These are phyloP conservation scores for Clarias macrocephalus DNA, from an alignment of 2,113 vertebrate genomes.

Conservation along the genomic window DNA sequence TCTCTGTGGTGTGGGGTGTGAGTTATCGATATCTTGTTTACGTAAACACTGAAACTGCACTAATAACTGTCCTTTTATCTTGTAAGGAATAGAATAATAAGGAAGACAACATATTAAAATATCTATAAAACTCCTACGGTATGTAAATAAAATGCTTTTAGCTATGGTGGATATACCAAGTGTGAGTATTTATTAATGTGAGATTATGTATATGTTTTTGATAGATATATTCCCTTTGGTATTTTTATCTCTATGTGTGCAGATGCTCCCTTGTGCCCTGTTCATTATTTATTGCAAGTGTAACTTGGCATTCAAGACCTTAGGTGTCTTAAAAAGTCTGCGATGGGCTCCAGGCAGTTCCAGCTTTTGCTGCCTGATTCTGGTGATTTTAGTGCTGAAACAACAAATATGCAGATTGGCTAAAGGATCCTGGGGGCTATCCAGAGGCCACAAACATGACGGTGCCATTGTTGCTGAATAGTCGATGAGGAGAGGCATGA, in stretches of 20 bases:
- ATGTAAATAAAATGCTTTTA: neutral
- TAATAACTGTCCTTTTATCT: neutral
- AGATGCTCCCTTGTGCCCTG: neutral
- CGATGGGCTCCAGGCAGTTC: neutral
- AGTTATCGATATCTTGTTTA: too few relatives aligned
- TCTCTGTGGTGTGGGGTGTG: too few relatives aligned
- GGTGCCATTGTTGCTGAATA: neutral
- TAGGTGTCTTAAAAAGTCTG: neutral
- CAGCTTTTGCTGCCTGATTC: neutral
- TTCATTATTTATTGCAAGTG: constrained; percentile 17
- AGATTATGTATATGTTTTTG: neutral
- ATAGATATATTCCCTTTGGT: neutral
- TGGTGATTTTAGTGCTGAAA: constrained; percentile 15
- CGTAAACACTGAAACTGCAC: too few relatives aligned
- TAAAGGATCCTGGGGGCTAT: neutral
- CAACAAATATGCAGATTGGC: constrained; percentile 10
- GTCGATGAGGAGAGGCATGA: neutral
- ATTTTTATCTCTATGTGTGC: neutral
- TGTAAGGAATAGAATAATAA: neutral
- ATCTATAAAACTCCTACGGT: neutral
- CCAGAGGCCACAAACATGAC: neutral
- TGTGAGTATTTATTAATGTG: neutral
- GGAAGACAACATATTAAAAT: neutral
- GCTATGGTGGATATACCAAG: neutral
- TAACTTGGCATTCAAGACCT: neutral